Evolutionary conservation across 2,888 invertebrate species (phyloP).

Genomic region (Gymnoscelis rufifasciata): DNA sequence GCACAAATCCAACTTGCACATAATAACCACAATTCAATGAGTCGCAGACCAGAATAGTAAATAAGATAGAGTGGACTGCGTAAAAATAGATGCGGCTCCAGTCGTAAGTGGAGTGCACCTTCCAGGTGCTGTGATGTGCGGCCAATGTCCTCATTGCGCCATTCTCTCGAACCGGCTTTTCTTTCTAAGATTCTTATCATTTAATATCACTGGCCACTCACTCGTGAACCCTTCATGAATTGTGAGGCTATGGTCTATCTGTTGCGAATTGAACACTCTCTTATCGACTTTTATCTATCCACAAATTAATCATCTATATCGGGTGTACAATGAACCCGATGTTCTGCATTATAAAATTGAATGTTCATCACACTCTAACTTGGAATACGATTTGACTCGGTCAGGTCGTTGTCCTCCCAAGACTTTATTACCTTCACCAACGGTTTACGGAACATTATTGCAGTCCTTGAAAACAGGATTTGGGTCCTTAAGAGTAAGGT

Average conservation of each 20-base stretch:
- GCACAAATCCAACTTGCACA: conserved; percentile 76
- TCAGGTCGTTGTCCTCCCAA: conserved; percentile 71
- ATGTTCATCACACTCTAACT: conserved; percentile 59
- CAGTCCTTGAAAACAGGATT: conserved; percentile 70
- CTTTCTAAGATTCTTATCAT: conserved; percentile 16
- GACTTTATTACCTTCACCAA: conserved; percentile 69
- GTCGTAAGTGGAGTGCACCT: conserved; percentile 70
- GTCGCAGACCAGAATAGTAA: conserved; percentile 78
- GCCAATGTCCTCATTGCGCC: conserved; percentile 58
- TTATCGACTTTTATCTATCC: conserved; percentile 51
- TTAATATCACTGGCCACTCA: conserved; percentile 11
- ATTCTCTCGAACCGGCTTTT: conserved; percentile 19
- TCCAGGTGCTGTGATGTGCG: conserved; percentile 63
- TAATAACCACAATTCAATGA: conserved; percentile 80
- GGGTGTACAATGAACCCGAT: conserved; percentile 56
- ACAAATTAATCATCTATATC: conserved; percentile 55
- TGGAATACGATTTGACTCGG: conserved; percentile 66
- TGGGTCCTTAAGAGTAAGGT: conserved; percentile 35
- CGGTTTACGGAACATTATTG: conserved; percentile 65
- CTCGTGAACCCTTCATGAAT: conserved; percentile 14
- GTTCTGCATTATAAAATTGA: conserved; percentile 65
- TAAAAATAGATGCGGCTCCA: conserved; percentile 76
- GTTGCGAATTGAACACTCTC: conserved; percentile 33
- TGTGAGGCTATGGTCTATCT: conserved; percentile 27
- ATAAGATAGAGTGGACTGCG: conserved; percentile 75